Evolutionary conservation across 2,113 vertebrate species (phyloP).

Genomic region (Zosterops borbonicus): DNA sequence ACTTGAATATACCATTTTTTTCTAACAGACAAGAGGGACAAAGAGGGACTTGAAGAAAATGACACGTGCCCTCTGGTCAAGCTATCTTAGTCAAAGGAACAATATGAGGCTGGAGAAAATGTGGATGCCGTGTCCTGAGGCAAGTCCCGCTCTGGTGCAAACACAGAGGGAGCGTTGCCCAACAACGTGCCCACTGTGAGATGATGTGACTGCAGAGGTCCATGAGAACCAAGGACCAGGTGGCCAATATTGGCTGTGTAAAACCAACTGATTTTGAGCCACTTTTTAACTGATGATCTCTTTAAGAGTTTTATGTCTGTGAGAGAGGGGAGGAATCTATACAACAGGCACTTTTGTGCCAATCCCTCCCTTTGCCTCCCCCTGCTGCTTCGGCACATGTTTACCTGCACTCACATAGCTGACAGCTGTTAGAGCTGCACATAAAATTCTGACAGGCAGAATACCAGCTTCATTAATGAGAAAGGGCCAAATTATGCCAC

Average conservation of each 20-base stretch:
- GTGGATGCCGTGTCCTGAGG: constrained; percentile 63
- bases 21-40: constrained; percentile 43
- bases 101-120: constrained; percentile 32
- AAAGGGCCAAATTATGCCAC: constrained; percentile 51
- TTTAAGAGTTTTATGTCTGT: neutral
- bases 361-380: neutral
- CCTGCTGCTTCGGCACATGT: neutral
- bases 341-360: neutral
- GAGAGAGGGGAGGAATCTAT: neutral
- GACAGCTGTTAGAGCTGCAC: constrained; percentile 55
- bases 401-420: constrained; percentile 38
- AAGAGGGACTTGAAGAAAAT: constrained; percentile 55
- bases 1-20: constrained; percentile 26
- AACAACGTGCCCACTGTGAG: constrained; percentile 14
- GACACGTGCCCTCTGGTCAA: constrained; percentile 55
- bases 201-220: neutral
- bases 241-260: neutral
- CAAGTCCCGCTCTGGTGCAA: constrained; percentile 43
- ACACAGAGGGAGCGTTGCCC: constrained; percentile 22
- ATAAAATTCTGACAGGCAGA: constrained; percentile 62
- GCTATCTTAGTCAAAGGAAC: constrained; percentile 69
- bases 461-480: constrained; percentile 64
- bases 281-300: neutral
- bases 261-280: constrained; percentile 5
- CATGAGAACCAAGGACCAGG: neutral